phyloP scores from a whole-genome alignment of 2,113 vertebrate species.

The Tyto alba region DNA sequence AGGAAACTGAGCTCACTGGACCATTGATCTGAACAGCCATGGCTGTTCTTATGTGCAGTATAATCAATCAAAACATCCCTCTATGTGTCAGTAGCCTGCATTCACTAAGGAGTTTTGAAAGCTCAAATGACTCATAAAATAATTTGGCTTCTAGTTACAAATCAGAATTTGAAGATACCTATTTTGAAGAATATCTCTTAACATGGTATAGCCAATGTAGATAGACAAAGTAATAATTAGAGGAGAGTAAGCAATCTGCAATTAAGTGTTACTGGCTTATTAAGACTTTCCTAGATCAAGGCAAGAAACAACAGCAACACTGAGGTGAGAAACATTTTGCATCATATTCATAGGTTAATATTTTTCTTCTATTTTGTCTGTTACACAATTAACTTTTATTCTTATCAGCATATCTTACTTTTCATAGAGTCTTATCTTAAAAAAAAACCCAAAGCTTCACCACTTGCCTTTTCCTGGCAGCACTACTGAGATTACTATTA shows the following conservation, averaged over 20 bases:
- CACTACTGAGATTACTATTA: neutral
- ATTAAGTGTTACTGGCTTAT: neutral
- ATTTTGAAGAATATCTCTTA: neutral
- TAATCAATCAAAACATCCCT: constrained; percentile 13
- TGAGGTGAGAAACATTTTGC: neutral
- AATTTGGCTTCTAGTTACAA: neutral
- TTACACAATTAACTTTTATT: neutral
- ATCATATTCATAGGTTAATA: neutral
- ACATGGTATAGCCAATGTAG: neutral
- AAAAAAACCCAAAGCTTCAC: neutral
- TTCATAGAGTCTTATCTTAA: neutral
- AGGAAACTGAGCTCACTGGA: neutral
- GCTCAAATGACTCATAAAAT: constrained; percentile 15
- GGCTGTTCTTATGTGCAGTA: neutral
- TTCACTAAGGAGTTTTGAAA: neutral
- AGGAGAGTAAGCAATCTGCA: neutral
- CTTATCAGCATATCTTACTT: neutral
- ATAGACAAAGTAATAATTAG: neutral
- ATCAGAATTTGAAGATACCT: neutral
- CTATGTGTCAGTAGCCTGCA: neutral
- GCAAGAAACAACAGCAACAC: neutral
- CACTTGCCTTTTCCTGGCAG: neutral
- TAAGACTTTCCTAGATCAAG: neutral
- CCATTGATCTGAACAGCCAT: neutral
- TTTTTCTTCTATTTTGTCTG: neutral